These are phyloP conservation scores for Anhinga anhinga DNA, from an alignment of 2,113 vertebrate species.

Conservation along the genomic window DNA sequence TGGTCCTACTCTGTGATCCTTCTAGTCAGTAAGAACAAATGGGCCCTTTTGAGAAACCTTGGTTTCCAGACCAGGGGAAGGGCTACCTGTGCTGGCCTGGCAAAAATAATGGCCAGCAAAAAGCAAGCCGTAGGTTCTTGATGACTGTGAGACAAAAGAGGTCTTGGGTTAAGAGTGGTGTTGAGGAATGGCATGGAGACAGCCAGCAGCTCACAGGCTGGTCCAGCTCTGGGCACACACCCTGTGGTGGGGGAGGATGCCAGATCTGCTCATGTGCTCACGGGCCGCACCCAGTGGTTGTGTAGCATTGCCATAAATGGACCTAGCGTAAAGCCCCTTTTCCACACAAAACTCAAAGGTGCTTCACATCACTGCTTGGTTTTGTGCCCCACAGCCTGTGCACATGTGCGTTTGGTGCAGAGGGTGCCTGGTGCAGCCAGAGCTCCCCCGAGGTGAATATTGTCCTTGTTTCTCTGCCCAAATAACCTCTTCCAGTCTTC, in stretches of 20 bases:
- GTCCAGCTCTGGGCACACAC: not conserved
- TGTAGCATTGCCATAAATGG: not conserved
- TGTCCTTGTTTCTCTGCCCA: not conserved
- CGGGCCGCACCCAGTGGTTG: accelerated
- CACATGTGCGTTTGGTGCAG: accelerated
- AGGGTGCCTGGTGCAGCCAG: not conserved
- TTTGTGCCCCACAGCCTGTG: not conserved
- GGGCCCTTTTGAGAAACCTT: not conserved
- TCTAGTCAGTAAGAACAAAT: not conserved
- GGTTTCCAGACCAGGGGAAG: not conserved
- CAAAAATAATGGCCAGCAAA: not conserved
- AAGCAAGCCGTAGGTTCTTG: not conserved
- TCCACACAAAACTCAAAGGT: not conserved
- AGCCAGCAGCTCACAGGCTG: not conserved
- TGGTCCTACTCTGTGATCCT: not conserved
- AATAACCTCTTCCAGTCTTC: not conserved
- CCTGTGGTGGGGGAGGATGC: not conserved
- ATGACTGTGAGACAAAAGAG: accelerated
- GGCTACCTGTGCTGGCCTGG: not conserved
- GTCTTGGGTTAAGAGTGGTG: accelerated
- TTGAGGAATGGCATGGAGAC: not conserved
- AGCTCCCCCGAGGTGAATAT: accelerated
- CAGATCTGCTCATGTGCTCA: not conserved
- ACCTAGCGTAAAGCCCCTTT: not conserved
- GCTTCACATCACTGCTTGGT: accelerated